Evolutionary conservation across 2,113 vertebrate species (phyloP), one percentile per base, ranked within the genome.

Genomic region (Perca flavescens): DNA sequence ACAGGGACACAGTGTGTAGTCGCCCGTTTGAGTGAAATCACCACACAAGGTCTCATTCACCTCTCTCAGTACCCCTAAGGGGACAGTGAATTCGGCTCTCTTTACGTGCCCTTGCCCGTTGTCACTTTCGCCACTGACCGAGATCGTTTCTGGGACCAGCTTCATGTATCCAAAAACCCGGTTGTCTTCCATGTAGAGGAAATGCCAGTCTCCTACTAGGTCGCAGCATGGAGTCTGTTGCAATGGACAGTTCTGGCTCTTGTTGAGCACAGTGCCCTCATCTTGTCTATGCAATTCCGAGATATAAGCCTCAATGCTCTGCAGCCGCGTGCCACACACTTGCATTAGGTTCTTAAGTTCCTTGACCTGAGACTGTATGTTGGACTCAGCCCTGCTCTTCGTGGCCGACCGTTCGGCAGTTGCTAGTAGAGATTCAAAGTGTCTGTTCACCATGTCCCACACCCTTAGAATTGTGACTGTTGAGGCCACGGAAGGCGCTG

Each of bases 201-300:
- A 79, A n/a, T 63, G 67, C 77, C 77, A 79, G 5, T 72, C 77
- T 2, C 77, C 77, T 3, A 2, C 25, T 0, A 75, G 60, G 40
- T 43, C 40, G 10, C 2, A 43, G 40, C 40, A 2, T 1, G 10
- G 40, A 6, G 40, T 10, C 2, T 43, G 40, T 43, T 43, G 40
- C 40, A 11, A 40, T 2, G 6, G 40, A 0, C 40, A 11, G 40
- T 43, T 43, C 9, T 43, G 40, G 10, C 2, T 43, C 40, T 43
- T 11, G 40, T 43, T 43, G 2, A 43, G 40, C 11, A 10, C 2
- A 11, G 40, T 10, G 11, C 40, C 10, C 40, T 43, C 40, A 11
- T 43, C 40, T 43, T 43, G 25, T 19, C 19, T 21, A 16, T n/a
- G 40, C 2, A 80, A 68, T 17, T 80, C 67, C 2, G 19, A n/a